Base-by-base conservation (phyloP, 2,113 vertebrate species). In the Herpetotheres cachinnans region DNA sequence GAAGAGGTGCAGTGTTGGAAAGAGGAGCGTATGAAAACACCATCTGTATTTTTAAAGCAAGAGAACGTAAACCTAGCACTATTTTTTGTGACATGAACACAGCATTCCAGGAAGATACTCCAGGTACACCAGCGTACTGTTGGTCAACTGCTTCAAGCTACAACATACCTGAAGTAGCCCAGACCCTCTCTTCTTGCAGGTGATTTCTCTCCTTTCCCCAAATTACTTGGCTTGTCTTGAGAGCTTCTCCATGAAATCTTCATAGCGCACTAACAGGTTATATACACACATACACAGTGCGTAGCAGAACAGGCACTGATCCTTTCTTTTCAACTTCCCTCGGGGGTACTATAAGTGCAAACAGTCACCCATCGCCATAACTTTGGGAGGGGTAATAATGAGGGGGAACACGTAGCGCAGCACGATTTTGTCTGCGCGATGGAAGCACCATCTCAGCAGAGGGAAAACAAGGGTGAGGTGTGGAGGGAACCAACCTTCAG, bases 361-460 rank as follows among this genome's bases (percentile, higher is more conserved):
- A 74, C 20, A 55, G 6, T 63, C 10, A n/a, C 8, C 47, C 44
- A 66, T 26, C 4, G 0, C 13, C 1, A 0, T 32, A 69, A 79
- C 15, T 63, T 91, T 70, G 74, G 55, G 58, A 74, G 32, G 38
- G 25, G 5, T 47, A 79, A 55, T 50, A 62, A 63, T 10, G 18
- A 18, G 67, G 36, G 21, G 8, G 16, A 79, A 78, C 17, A n/a
- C 7, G 22, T 13, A 62, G 40, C 5, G 14, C 26, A 80, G 25
- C 22, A 27, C 1, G 1, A 47, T 52, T 88, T 91, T 77, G 30
- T 16, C 47, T 63, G 16, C n/a, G 15, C 38, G 50, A 40, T 6
- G 7, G 27, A 85, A 73, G 16, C 20, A 70, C 8, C 25, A 36
- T 18, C 15, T 29, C 50, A 80, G 44, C 55, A 86, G 34, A 79